phyloP scores from a whole-genome alignment of 2,113 vertebrate species.

The Bucco capensis region DNA sequence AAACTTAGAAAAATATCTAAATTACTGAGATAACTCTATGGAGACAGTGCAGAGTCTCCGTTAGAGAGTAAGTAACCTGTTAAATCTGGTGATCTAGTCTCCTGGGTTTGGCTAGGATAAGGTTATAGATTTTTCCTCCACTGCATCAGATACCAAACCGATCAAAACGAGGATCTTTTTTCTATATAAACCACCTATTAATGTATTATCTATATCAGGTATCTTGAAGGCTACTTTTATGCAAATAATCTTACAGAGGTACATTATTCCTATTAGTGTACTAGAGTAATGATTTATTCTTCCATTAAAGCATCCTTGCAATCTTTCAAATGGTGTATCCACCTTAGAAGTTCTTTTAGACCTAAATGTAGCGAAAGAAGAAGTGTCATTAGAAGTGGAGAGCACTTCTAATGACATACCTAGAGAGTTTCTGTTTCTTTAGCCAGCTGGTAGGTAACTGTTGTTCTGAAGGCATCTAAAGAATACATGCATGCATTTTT shows the following conservation, averaged over 20 bases:
- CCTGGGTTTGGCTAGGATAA: too few relatives aligned
- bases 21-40: neutral
- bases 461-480: neutral
- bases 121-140: neutral
- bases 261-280: slow-evolving; percentile 39
- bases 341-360: neutral
- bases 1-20: neutral
- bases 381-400: too few relatives aligned
- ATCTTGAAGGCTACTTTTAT: neutral
- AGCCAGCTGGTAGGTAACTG: neutral
- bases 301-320: neutral
- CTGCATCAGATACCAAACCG: neutral
- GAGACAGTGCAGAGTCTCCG: neutral
- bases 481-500: neutral
- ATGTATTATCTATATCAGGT: neutral
- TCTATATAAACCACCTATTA: neutral
- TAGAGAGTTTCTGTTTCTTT: neutral
- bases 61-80: neutral
- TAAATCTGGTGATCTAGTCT: neutral
- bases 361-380: neutral
- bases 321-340: neutral
- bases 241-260: slow-evolving; percentile 50
- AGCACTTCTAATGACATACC: neutral
- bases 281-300: neutral
- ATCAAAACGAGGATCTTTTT: neutral